Base-by-base conservation (phyloP, 2,113 vertebrate genomes). In the Vireo altiloquus region DNA sequence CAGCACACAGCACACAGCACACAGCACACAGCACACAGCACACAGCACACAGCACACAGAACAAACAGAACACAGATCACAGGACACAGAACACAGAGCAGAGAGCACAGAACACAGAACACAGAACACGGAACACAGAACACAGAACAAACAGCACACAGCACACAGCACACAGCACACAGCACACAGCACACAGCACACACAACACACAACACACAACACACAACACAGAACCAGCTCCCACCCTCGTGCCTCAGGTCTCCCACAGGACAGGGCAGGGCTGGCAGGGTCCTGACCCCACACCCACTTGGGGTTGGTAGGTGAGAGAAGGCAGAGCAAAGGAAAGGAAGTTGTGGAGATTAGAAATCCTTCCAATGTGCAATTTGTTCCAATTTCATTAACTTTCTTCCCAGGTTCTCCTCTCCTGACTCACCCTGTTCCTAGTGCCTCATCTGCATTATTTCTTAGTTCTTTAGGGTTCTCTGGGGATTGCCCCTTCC, bases 291-390 rank as follows among this genome's bases (percentile, higher is more conserved):
- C 30, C 79, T 42, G 75, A 59, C 23, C 82, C 63, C 5, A 0
- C 0, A 4, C 21, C 20, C n/a, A 6, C 9, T 1, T 20, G 28
- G 27, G 40, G 17, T 9, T 1, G 0, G 2, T 1, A 4, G 83
- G 20, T 25, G 39, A 30, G 9, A 20, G 28, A 14, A 71, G 22
- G 23, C 9, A 47, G 23, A 42, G 68, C 40, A 24, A 2, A 8
- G 0, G 2, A 18, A 28, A 11, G 31, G 65, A 28, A 24, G n/a
- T 12, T 13, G 37, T 13, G 46, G 42, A 35, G 25, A 35, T 66
- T 15, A 22, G 5, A 2, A 14, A 7, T 13, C 2, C 22, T 37
- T 60, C 28, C 52, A 54, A 17, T 8, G 21, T 8, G 11, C 9
- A 20, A 13, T 33, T 80, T 74, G 19, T 46, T 61, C n/a, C 47